These are phyloP conservation scores for Tylochromis polylepis DNA, from an alignment of 2,113 vertebrate genomes.

Conservation along the genomic window DNA sequence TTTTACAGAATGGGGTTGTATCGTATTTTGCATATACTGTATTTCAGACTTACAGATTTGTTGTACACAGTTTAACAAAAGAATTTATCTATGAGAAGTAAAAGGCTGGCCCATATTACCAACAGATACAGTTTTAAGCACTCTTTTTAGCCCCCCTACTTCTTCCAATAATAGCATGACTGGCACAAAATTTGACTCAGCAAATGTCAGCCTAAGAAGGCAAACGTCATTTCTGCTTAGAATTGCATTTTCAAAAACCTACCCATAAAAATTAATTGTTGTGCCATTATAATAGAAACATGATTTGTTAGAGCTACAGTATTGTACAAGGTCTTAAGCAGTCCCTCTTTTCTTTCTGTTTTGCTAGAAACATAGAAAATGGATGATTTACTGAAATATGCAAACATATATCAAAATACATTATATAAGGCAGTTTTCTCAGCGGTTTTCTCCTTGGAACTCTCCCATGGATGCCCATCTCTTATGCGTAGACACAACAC, in stretches of 20 bases:
- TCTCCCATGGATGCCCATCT: not conserved
- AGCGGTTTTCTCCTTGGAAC: not conserved
- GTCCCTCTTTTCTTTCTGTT: not conserved
- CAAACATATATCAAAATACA: not conserved
- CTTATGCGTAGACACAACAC: not conserved
- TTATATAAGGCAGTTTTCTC: not conserved
- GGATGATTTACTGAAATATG: not conserved
- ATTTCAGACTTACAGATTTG: not conserved
- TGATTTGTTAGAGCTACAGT: not conserved
- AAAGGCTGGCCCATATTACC: not conserved
- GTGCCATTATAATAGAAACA: not conserved
- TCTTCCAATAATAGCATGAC: not conserved
- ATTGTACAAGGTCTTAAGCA: not conserved
- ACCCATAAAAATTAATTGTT: not conserved
- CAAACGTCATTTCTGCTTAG: not conserved
- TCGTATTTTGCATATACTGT: not conserved
- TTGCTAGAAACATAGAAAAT: not conserved
- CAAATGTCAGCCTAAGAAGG: not conserved
- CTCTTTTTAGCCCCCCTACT: not conserved
- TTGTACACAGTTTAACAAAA: not conserved
- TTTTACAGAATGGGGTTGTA: not conserved
- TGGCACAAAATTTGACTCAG: not conserved
- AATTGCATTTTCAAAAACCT: not conserved
- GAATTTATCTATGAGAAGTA: not conserved
- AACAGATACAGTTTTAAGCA: not conserved